A percentile compares a stretch with the other conserved stretches of the same genome.
These are phyloP conservation scores for Batillaria attramentaria DNA, from an alignment of 1,140 invertebrate species.

Conservation along the genomic window DNA sequence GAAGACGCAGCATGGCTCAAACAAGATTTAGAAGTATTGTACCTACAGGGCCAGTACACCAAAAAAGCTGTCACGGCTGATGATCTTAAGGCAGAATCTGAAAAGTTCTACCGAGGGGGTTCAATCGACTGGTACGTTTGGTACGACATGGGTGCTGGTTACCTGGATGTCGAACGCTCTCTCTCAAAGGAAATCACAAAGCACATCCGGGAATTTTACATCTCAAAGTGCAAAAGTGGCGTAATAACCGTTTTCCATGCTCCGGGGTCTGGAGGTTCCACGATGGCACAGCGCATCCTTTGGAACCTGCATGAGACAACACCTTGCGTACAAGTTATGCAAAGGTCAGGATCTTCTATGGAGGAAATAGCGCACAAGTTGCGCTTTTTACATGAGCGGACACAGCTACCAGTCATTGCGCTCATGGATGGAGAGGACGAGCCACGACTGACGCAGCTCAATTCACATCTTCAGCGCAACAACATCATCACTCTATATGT, in stretches of 20 bases:
- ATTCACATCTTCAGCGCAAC: constrained; percentile 23
- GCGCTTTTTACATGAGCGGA: constrained; percentile 36
- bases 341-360: constrained; percentile 22
- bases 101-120: constrained; percentile 50
- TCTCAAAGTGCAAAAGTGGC: constrained; percentile 36
- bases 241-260: constrained; percentile 38
- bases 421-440: constrained; percentile 55
- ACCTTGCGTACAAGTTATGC: constrained; percentile 43
- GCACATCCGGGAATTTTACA: constrained; percentile 28
- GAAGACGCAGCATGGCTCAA: constrained; percentile 46
- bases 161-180: constrained; percentile 46
- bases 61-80: constrained; percentile 31
- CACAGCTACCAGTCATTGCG: constrained; percentile 39
- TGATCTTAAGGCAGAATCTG: constrained; percentile 41
- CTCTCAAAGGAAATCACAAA: constrained; percentile 26
- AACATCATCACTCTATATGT: constrained; percentile 42
- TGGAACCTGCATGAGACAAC: constrained; percentile 37
- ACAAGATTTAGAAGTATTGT: constrained; percentile 54
- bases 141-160: constrained; percentile 40
- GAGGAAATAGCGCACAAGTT: constrained; percentile 34
- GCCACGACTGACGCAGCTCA: constrained; percentile 36
- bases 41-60: constrained; percentile 36
- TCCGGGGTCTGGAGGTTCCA: constrained; percentile 47
- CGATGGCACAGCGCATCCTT: constrained; percentile 43
- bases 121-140: constrained; percentile 49